A percentile compares a stretch with the other conserved stretches of the same genome.
phyloP scores from a whole-genome alignment of 37 sponge, comb jelly and placozoan genomes.

The Agelas oroides region DNA sequence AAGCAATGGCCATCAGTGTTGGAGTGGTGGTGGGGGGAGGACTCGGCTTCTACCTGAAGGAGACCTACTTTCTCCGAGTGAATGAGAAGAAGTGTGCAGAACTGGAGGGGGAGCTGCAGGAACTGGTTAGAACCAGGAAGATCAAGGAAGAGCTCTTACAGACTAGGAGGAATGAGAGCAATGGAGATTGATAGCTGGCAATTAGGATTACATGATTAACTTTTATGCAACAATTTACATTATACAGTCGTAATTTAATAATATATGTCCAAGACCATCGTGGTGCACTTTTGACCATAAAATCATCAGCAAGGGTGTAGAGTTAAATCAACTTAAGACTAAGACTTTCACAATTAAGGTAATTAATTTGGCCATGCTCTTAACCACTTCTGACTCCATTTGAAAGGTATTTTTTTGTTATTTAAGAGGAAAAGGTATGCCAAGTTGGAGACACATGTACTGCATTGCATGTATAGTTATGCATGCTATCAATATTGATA shows the following conservation, averaged over 20 bases:
- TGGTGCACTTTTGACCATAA: background rate
- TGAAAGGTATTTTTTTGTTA: too few relatives aligned
- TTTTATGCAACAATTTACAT: background rate
- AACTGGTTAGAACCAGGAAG: conserved; percentile 1
- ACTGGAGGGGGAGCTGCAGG: conserved; percentile 28
- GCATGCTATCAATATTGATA: too few relatives aligned
- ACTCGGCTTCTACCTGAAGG: conserved; percentile 52
- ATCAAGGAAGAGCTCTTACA: background rate
- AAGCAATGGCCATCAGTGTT: conserved; percentile 20
- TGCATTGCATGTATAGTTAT: too few relatives aligned
- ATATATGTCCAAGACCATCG: background rate
- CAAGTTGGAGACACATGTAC: too few relatives aligned
- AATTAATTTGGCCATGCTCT: too few relatives aligned
- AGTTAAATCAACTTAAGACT: too few relatives aligned
- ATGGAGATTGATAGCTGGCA: background rate
- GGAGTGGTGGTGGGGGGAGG: conserved; percentile 56
- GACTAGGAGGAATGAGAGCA: background rate
- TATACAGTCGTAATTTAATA: background rate
- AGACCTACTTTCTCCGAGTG: background rate
- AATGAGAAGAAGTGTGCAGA: background rate
- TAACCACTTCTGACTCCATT: too few relatives aligned
- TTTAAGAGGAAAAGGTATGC: too few relatives aligned
- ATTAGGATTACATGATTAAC: background rate
- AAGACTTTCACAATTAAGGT: too few relatives aligned
- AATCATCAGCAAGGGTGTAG: too few relatives aligned